Conservation (phyloP, 1,140 invertebrate genomes). For the Hydropsyche tenuis region DNA sequence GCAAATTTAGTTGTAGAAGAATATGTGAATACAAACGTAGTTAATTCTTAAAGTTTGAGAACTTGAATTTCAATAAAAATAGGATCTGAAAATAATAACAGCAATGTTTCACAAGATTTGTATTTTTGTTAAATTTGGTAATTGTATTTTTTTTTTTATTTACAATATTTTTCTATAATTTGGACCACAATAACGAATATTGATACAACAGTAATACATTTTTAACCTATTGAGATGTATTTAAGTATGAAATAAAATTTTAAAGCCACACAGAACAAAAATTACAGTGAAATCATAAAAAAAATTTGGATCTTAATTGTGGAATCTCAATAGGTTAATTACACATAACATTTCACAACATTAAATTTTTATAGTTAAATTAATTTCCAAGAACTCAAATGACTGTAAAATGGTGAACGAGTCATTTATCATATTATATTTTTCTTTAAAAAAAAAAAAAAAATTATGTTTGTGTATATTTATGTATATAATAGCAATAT, state of each 20-base stretch:
- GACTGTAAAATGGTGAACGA: conserved; percentile 22
- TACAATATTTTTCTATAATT: conserved; percentile 44
- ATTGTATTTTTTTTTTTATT: conserved; percentile 35
- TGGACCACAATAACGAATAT: conserved; percentile 48
- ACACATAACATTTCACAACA: too few relatives aligned
- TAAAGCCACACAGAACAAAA: too few relatives aligned
- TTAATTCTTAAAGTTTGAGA: neutral
- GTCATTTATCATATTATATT: neutral
- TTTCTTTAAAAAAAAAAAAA: conserved; percentile 23
- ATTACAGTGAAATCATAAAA: too few relatives aligned
- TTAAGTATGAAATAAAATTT: conserved; percentile 19
- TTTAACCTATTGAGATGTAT: conserved; percentile 16
- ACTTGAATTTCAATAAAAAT: too few relatives aligned
- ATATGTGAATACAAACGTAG: neutral
- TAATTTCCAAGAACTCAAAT: neutral
- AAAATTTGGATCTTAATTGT: too few relatives aligned
- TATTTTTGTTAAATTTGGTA: conserved; percentile 22
- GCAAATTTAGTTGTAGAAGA: neutral
- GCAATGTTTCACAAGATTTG: neutral
- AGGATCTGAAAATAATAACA: too few relatives aligned
- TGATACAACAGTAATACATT: conserved; percentile 43
- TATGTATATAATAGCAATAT: neutral
- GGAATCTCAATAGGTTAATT: too few relatives aligned
- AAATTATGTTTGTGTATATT: neutral
- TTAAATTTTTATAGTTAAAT: too few relatives aligned